Evolutionary conservation across 2,888 invertebrate species (phyloP), one percentile per base, ranked within the genome.

Genomic region (Conus canariensis): DNA sequence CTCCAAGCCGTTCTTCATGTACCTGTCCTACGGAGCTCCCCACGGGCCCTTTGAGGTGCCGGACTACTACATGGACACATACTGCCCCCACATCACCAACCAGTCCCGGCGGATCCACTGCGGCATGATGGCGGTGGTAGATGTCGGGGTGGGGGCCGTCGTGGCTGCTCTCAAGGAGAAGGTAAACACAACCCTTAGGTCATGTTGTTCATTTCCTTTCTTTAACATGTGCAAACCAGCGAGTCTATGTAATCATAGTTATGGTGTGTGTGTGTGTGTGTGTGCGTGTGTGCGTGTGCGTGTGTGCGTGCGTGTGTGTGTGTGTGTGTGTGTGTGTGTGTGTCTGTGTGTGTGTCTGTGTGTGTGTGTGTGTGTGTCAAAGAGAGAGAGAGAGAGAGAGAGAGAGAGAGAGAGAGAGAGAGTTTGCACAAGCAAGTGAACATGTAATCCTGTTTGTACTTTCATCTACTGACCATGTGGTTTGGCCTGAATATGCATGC

Each of bases 1-100:
- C 16, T 10, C 64, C 83, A 59, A 85, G 25, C 85, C 85, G n/a
- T 85, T 85, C 85, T 85, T 85, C 85, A 60, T 85, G 85, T 85
- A 85, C 85, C 85, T 85, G 25, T 85, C 85, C 10, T 85, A 85
- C 85, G 85, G 85, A 10, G 85, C 85, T 60, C 60, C 60, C 2
- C 85, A 85, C 60, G 60, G 85, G n/a, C 85, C 85, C 59, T 60
- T 60, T 12, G 85, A 85, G 25, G 85, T 85, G 16, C 85, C 85
- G 19, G 59, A 85, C 16, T 56, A 85, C 25, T 85, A 85, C 12
- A 60, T 60, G 25, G 60, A 59, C 22, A 25, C n/a, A 8, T 64
- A 16, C 60, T 85, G 85, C 60, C 9, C n/a, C 85, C 60, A 85
- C 60, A n/a, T 85, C 59, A 85, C 85, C 60, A 85, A 85, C 85